Evolutionary conservation across 2,113 vertebrate species (phyloP), one percentile per base, ranked within the genome.

Genomic region (Gymnobelideus leadbeateri): DNA sequence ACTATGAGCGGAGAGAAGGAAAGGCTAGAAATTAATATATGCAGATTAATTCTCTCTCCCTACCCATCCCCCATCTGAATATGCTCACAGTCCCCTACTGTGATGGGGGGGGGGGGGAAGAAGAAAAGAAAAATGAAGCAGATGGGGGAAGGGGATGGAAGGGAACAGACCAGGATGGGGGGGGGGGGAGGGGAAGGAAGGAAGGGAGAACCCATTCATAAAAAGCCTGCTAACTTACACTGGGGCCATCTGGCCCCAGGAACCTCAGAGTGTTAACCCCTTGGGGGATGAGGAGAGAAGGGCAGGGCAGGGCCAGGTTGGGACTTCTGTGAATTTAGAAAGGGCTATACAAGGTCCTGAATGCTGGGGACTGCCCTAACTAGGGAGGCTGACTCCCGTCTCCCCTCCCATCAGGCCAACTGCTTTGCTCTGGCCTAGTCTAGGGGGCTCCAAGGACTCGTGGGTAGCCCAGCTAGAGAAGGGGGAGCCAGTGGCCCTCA

Each of bases 161-260:
- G 68, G 68, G 68, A 84, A 8, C 68, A 84, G 68, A 2, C n/a
- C 2, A 49, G 84, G 47, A 8, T 31, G 26, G 54, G 1, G 1
- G 84, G 47, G 25, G n/a, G 26, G 54, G 1, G 1, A 84, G 52
- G n/a, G 96, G 96, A 97, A 97, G 96, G 95, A 91, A 47, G 4
- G 43, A 43, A 51, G 0, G 11, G 37, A 84, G 68, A 84, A n/a
- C 77, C 47, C 95, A 84, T 84, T 84, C 68, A 84, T 84, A 84
- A 84, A 84, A 84, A 84, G 68, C 37, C n/a, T 84, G n/a, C 68
- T 84, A 1, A 5, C 68, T 84, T 84, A 84, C 19, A 84, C 37
- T 43, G 68, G 16, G 68, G 68, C 68, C 68, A 84, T 84, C 68
- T 84, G 68, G 68, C 68, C 37, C 5, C 61, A 77, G 68, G 37